Base-by-base conservation (phyloP, 1,140 invertebrate genomes). In the Liolophura sinensis region DNA sequence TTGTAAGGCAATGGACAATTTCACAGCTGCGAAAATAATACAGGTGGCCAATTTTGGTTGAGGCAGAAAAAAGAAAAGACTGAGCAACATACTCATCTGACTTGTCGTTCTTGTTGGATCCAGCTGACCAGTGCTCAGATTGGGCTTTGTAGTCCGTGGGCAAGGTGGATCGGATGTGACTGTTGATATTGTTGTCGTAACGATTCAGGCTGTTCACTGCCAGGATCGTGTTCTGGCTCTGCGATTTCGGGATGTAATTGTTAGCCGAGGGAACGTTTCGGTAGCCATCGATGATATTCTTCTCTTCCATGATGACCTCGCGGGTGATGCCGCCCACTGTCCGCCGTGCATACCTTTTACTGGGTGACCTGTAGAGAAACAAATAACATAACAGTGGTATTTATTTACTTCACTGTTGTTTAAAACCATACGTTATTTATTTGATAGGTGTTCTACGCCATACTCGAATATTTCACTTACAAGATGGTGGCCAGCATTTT, bases 331-430 rank as follows among this genome's bases (percentile, higher is more conserved):
- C 80, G 40, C 83, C 82, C 16, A 85, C 79, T 24, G 84, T 87
- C 62, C 88, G 86, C 27, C 89, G 86, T 22, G 86, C 82, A 64
- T 88, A 80, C 71, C 86, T 84, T 81, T 90, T 90, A 79, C 89
- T 90, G 20, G 88, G 89, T 60, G 88, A 90, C 80, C 90, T 90
- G 76, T 58, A 79, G 67, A 67, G 63, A 61, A 49, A 50, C 31
- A n/a, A 60, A 31, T 46, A 60, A 18, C 7, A 18, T 6, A 57
- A 57, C 14, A 57, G 14, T 16, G 15, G 12, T 16, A 57, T 24
- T 16, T 57, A 57, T n/a, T n/a, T n/a, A n/a, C n/a, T n/a, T n/a
- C n/a, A 50, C 49, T 50, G 14, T 15, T 50, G 14, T 50, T 50
- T 50, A 50, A 50, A 50, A 50, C 14, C 14, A 50, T 14, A 50